These are phyloP conservation scores for Aepyceros melampus DNA, from an alignment of 2,113 vertebrate genomes.

Conservation along the genomic window DNA sequence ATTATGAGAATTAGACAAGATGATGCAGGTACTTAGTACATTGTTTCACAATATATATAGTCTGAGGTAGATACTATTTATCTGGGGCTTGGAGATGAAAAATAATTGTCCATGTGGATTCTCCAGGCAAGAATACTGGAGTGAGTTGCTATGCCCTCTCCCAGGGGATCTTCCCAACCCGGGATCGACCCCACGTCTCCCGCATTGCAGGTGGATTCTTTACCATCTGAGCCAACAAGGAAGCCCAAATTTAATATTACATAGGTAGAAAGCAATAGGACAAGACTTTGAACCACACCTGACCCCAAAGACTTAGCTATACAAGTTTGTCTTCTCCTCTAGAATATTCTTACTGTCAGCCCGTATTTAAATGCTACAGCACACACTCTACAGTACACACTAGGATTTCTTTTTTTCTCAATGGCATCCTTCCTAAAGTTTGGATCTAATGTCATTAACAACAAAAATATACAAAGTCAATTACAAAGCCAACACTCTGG, in stretches of 20 bases:
- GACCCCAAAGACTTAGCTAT: neutral
- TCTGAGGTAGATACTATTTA: conserved; percentile 59
- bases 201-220: neutral
- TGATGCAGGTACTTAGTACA: neutral
- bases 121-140: neutral
- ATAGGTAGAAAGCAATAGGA: neutral
- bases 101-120: neutral
- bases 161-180: neutral
- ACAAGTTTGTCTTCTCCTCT: neutral
- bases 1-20: neutral
- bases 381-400: neutral
- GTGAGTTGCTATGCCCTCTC: neutral
- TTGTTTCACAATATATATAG: neutral
- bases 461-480: conserved; percentile 13
- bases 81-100: neutral
- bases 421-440: neutral
- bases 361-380: neutral
- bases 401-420: neutral
- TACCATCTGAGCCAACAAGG: neutral
- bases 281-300: neutral
- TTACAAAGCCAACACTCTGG: conserved; percentile 34
- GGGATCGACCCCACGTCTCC: neutral
- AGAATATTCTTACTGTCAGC: neutral
- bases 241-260: neutral
- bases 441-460: conserved; percentile 30